Evolutionary conservation across 2,113 vertebrate genomes (phyloP).

Genomic region (Pantherophis guttatus): DNA sequence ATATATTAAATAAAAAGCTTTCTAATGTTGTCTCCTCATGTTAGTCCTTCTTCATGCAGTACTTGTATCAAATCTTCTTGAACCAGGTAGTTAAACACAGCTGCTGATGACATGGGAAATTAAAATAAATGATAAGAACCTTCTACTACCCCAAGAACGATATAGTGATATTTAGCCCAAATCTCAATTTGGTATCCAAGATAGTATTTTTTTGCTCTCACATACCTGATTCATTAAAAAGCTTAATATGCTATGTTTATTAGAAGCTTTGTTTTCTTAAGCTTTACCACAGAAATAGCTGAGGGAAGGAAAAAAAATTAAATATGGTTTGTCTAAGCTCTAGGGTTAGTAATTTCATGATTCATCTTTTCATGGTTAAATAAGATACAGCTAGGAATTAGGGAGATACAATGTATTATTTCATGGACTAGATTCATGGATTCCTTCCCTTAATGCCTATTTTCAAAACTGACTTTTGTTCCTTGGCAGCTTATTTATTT

Average conservation of each 20-base stretch:
- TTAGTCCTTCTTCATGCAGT: background rate
- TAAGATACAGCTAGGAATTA: background rate
- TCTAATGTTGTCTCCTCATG: background rate
- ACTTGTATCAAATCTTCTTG: background rate
- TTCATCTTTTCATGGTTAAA: background rate
- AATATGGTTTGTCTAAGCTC: background rate
- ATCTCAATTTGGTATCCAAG: background rate
- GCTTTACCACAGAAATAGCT: background rate
- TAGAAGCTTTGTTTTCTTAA: background rate
- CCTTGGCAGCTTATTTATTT: background rate
- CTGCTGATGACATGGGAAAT: background rate
- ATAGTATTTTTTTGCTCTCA: background rate
- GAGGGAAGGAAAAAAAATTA: background rate
- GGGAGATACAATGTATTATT: background rate
- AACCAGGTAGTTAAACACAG: background rate
- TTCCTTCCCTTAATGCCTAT: background rate
- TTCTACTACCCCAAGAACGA: background rate
- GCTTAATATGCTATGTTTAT: background rate
- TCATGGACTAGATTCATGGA: background rate
- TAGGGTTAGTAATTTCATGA: background rate
- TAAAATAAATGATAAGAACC: background rate
- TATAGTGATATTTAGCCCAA: background rate
- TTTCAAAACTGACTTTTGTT: background rate
- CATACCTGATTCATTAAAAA: background rate
- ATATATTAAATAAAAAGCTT: background rate